phyloP scores from a whole-genome alignment of 2,797 vertebrate genomes.

The Anguilla marmorata region DNA sequence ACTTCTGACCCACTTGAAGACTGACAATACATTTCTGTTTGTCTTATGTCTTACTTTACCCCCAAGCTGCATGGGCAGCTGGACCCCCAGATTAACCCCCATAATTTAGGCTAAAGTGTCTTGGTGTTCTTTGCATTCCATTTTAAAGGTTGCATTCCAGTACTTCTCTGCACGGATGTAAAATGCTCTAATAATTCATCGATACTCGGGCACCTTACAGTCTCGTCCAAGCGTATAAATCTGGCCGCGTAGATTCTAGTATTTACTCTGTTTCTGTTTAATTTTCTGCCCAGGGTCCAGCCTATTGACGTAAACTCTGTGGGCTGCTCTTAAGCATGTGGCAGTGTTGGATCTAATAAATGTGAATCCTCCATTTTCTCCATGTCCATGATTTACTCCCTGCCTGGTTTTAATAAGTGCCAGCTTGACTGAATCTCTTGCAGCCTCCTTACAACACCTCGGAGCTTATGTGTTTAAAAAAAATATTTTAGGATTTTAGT shows the following conservation, averaged over 20 bases:
- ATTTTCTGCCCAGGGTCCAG: conserved; percentile 35
- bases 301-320: conserved; percentile 31
- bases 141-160: conserved; percentile 32
- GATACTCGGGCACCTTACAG: conserved; percentile 41
- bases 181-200: conserved; percentile 40
- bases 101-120: conserved; percentile 27
- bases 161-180: conserved; percentile 43
- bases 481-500: neutral
- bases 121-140: conserved; percentile 31
- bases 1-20: conserved; percentile 48
- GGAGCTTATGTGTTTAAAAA: neutral
- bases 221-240: conserved; percentile 48
- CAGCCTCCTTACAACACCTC: neutral
- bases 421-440: conserved; percentile 18
- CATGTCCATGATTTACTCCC: conserved; percentile 16
- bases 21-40: conserved; percentile 41
- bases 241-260: conserved; percentile 35
- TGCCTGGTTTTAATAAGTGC: neutral
- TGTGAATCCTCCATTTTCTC: conserved; percentile 14
- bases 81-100: conserved; percentile 34
- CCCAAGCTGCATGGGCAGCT: conserved; percentile 30
- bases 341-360: conserved; percentile 21
- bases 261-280: conserved; percentile 45
- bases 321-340: conserved; percentile 20
- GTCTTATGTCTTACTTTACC: conserved; percentile 39